Base-by-base conservation (phyloP, 1,140 invertebrate species). In the Nasonia giraulti region DNA sequence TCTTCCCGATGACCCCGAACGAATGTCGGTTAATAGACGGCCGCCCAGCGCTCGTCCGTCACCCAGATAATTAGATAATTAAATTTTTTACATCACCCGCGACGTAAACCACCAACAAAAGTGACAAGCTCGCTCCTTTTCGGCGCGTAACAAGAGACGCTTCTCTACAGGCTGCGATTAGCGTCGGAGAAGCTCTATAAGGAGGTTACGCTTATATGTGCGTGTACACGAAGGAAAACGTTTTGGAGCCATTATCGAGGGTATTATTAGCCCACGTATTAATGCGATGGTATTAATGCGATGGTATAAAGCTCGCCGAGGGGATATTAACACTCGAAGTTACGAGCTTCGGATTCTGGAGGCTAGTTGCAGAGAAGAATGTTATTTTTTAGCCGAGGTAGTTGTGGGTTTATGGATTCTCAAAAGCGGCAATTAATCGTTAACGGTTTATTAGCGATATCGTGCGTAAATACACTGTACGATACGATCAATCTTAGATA, bases 31-130 rank as follows among this genome's bases (percentile, higher is more conserved):
- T 79, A 79, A 79, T 79, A 68, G 55, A 66, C 33, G 44, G 73
- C 23, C 44, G 20, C 31, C 20, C 27, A 37, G 27, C 5, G 11
- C 31, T 31, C 79, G 37, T 14, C 40, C 11, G 50, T 80, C 78
- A 17, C 37, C 27, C 66, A 37, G 68, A 44, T 80, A 80, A 80
- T 80, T 80, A 80, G 62, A 80, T 71, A 50, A 71, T 80, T 80
- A 80, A 80, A 80, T 40, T 79, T 79, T 66, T 79, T 31, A 20
- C 27, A 50, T 77, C 14, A 33, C 14, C 33, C 23, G 6, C 37
- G 31, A 27, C 17, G 17, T 77, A 50, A 77, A 12, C 27, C 44
- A 11, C 5, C 3, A 77, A 77, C 76, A 77, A 77, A 77, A 77
- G 76, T 77, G 76, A 77, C 76, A 77, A 77, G 44, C n/a, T 62